phyloP scores from a whole-genome alignment of 1,140 invertebrate species.

The Halesus radiatus region DNA sequence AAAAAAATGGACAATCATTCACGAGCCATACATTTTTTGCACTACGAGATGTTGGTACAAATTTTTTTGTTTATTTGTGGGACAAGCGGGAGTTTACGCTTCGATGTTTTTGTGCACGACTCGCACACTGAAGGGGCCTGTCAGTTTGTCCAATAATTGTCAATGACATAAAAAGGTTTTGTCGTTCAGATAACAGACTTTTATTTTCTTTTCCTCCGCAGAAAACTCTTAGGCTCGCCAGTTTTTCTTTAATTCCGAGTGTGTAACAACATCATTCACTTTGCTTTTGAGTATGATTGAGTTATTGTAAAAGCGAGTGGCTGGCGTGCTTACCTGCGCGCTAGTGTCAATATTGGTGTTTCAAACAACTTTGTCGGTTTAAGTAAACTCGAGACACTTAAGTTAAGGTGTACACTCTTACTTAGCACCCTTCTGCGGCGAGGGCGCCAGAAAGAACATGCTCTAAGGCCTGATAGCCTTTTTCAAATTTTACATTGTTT shows the following conservation, averaged over 20 bases:
- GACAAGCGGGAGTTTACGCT: not conserved
- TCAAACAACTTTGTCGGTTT: constrained; percentile 53
- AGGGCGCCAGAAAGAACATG: constrained; percentile 1
- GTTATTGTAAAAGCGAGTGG: constrained; percentile 52
- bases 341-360: constrained; percentile 54
- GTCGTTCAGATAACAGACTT: too few species aligned
- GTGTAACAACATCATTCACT: constrained; percentile 22
- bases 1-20: too few species aligned
- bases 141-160: too few species aligned
- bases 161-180: too few species aligned
- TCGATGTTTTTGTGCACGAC: too few species aligned
- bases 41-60: too few species aligned
- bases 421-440: constrained; percentile 42
- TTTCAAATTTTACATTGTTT: constrained; percentile 36
- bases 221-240: not conserved
- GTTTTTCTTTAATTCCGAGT: constrained; percentile 27
- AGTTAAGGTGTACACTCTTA: constrained; percentile 47
- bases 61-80: constrained; percentile 4
- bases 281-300: constrained; percentile 44
- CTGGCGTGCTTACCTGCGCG: constrained; percentile 49
- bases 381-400: constrained; percentile 53
- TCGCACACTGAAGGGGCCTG: not conserved
- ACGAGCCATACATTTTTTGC: too few species aligned
- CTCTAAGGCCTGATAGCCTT: constrained; percentile 34
- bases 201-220: not conserved